phyloP scores from a whole-genome alignment of 2,113 vertebrate species.

The Prunella fulvescens region DNA sequence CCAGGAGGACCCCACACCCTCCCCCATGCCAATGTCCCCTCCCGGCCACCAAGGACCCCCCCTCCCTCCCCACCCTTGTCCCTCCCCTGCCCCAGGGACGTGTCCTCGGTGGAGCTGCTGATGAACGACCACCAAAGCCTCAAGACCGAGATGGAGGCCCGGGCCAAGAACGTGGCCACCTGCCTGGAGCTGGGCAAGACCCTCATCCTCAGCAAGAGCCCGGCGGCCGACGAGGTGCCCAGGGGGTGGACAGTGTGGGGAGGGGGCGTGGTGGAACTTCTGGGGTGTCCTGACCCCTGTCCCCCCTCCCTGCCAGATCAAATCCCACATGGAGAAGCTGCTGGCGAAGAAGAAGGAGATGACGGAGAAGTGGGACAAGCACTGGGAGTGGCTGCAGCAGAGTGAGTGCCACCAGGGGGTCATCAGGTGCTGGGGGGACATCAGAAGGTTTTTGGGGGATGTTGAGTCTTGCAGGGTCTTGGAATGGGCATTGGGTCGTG shows the following conservation, averaged over 20 bases:
- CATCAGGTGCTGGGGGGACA: not conserved
- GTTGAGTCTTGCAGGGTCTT: not conserved
- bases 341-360: constrained; percentile 85
- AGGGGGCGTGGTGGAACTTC: fast-evolving
- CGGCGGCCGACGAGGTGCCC: constrained; percentile 84
- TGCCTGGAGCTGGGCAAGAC: constrained; percentile 91
- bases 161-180: constrained; percentile 74
- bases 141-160: constrained; percentile 88
- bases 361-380: constrained; percentile 89
- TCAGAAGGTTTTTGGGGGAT: not conserved
- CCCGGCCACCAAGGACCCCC: not conserved
- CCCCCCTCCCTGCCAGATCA: constrained; percentile 72
- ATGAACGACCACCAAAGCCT: constrained; percentile 95
- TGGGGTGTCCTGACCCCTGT: not conserved
- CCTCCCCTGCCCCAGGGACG: constrained; percentile 74
- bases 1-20: not conserved
- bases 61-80: not conserved
- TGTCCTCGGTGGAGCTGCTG: constrained; percentile 91
- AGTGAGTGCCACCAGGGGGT: constrained; percentile 67
- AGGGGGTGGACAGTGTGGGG: fast-evolving
- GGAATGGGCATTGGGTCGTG: fast-evolving
- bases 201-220: constrained; percentile 84
- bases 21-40: not conserved
- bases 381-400: constrained; percentile 92
- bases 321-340: constrained; percentile 87